Conservation (phyloP, 2,113 vertebrate genomes). For the Arothron firmamentum region DNA sequence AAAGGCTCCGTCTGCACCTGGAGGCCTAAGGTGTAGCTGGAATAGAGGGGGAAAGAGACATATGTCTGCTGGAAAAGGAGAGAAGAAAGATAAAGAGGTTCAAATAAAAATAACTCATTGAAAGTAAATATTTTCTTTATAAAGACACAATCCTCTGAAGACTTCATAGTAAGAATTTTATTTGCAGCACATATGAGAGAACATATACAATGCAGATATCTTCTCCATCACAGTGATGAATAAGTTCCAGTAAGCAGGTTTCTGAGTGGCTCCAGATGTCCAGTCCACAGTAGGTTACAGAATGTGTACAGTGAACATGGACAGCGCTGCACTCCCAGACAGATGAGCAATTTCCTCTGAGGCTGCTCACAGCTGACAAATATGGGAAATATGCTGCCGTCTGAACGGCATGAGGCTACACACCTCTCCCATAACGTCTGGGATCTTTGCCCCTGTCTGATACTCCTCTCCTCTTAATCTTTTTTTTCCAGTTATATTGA, state of each 20-base stretch:
- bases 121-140: background rate
- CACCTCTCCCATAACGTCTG: conserved; percentile 20
- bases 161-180: conserved; percentile 2
- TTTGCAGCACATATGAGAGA: conserved; percentile 2
- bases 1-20: conserved; percentile 16
- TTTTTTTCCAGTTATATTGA: too few species aligned
- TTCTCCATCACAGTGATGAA: conserved; percentile 34
- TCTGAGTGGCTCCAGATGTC: conserved; percentile 66
- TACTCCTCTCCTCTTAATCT: too few species aligned
- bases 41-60: background rate
- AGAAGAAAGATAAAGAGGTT: background rate
- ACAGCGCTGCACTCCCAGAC: conserved; percentile 46
- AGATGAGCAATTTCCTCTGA: conserved; percentile 63
- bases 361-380: conserved; percentile 57
- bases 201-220: conserved; percentile 25
- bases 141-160: conserved; percentile 5
- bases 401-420: conserved; percentile 26
- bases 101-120: background rate
- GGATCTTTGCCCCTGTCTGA: background rate
- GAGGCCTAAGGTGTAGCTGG: conserved; percentile 10
- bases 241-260: conserved; percentile 45
- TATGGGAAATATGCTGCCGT: conserved; percentile 68
- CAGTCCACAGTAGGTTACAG: conserved; percentile 30
- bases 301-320: conserved; percentile 36
- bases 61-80: background rate